phyloP scores from a whole-genome alignment of 1,140 invertebrate genomes.

The Myzus persicae region DNA sequence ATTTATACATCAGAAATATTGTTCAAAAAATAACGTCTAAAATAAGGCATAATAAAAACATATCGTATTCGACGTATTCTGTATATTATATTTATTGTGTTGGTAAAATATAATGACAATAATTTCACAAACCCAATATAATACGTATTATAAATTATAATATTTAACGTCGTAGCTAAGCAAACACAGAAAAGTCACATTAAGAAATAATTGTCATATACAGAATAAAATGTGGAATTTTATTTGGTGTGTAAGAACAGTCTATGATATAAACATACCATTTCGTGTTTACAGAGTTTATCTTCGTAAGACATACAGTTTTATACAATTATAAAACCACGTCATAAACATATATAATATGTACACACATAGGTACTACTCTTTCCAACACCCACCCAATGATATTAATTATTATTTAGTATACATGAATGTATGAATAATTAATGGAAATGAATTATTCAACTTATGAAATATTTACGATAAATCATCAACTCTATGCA shows the following conservation, averaged over 20 bases:
- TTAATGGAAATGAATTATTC: not conserved
- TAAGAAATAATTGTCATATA: not conserved
- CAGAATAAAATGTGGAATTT: not conserved
- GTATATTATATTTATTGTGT: no score
- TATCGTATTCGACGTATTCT: no score
- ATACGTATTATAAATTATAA: no score
- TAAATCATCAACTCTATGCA: not conserved
- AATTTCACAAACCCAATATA: not conserved
- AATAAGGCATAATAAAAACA: no score
- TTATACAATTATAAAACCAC: no score
- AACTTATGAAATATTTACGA: not conserved
- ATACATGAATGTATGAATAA: not conserved
- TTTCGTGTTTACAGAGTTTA: no score
- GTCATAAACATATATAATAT: not conserved
- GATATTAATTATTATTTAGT: not conserved
- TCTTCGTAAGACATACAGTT: no score
- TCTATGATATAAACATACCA: not conserved
- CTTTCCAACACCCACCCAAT: not conserved
- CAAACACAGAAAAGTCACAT: not conserved
- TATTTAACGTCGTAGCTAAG: not conserved
- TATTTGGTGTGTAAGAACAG: not conserved
- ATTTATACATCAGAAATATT: not conserved
- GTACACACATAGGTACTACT: not conserved
- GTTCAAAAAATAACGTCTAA: no score
- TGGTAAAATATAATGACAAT: not conserved